These are phyloP conservation scores for Catostomus latipinnis DNA, from an alignment of 2,797 vertebrate genomes.

Conservation along the genomic window DNA sequence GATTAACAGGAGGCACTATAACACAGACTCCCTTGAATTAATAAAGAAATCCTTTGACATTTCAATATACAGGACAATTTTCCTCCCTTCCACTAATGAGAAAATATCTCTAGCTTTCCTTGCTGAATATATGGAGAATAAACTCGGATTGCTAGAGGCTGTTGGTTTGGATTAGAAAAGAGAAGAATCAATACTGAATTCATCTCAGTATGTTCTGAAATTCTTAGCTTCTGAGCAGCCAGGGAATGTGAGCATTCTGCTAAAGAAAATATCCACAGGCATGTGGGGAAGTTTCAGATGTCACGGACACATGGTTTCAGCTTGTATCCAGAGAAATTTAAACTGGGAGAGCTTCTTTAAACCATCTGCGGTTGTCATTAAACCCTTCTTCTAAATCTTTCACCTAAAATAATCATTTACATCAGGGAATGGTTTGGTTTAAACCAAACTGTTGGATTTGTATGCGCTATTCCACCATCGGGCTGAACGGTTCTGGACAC, in stretches of 20 bases:
- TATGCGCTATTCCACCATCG: not conserved
- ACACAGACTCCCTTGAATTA: constrained; percentile 25
- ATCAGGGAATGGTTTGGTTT: constrained; percentile 6
- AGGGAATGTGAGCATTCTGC: constrained; percentile 33
- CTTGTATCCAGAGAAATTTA: constrained; percentile 24
- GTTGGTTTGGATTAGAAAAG: constrained; percentile 6
- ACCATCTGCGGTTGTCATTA: constrained; percentile 11
- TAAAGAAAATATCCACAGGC: constrained; percentile 37
- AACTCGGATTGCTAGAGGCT: constrained; percentile 23
- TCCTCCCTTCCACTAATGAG: not conserved
- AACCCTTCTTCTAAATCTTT: constrained; percentile 4
- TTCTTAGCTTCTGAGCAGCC: constrained; percentile 9
- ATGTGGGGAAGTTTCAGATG: constrained; percentile 26
- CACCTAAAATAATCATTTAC: constrained; percentile 1
- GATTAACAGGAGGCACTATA: constrained; percentile 40
- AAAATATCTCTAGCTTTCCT: not conserved
- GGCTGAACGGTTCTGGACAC: too few species aligned
- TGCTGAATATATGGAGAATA: constrained; percentile 6
- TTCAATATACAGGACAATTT: not conserved
- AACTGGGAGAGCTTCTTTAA: constrained; percentile 19
- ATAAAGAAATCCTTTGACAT: constrained; percentile 37
- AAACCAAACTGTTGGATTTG: not conserved
- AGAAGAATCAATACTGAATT: constrained; percentile 4
- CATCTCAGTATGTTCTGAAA: constrained; percentile 28
- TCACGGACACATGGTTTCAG: constrained; percentile 29